phyloP scores from a whole-genome alignment of 2,888 invertebrate genomes.

The Dolichopus griseipennis region DNA sequence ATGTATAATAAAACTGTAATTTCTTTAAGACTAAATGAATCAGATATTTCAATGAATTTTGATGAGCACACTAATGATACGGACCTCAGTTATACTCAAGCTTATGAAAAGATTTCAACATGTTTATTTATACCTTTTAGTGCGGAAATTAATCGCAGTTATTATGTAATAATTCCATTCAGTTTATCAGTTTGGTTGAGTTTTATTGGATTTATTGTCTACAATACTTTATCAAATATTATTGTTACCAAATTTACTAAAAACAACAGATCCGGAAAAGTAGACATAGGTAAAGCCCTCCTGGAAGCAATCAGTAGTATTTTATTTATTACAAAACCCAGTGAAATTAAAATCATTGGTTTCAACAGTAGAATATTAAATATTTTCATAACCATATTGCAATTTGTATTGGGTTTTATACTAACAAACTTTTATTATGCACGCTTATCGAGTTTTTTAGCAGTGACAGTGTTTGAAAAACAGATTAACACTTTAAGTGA shows the following conservation, averaged over 20 bases:
- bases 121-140: conserved; percentile 8
- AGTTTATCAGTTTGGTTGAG: neutral
- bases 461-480: neutral
- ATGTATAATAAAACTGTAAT: neutral
- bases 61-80: neutral
- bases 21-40: neutral
- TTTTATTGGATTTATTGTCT: neutral
- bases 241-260: neutral
- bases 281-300: neutral
- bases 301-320: neutral
- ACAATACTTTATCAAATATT: neutral
- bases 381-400: neutral
- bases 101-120: neutral
- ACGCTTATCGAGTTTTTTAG: neutral
- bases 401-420: neutral
- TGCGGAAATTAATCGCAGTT: neutral
- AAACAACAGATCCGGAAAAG: neutral
- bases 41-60: neutral
- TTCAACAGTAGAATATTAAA: neutral
- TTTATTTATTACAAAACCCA: neutral
- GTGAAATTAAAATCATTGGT: neutral
- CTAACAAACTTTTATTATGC: neutral
- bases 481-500: neutral
- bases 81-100: neutral
- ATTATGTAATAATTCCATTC: neutral